Percentiles rank a stretch among this genome's conserved stretches.
Conservation (phyloP, 2,888 invertebrate genomes). For the Halictus quadricinctus region DNA sequence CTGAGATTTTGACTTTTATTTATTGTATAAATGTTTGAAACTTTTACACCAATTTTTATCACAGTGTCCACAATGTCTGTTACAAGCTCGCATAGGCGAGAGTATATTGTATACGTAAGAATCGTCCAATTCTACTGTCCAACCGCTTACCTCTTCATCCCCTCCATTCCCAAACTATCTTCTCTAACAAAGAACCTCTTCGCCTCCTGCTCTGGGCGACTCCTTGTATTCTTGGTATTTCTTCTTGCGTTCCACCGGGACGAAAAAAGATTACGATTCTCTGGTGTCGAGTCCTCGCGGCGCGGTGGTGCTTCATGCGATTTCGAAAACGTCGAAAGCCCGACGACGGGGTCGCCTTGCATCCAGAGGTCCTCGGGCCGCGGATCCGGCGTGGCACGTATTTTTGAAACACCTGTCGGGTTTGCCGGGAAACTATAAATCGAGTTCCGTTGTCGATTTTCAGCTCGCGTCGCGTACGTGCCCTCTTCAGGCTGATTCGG, state of each 20-base stretch:
- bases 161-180: neutral
- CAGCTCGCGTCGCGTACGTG: slow-evolving; percentile 25
- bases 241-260: neutral
- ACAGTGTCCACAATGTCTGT: too few species aligned
- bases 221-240: too few species aligned
- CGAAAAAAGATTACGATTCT: slow-evolving; percentile 31
- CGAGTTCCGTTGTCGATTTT: slow-evolving; percentile 64
- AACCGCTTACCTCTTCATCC: neutral
- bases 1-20: too few species aligned
- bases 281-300: slow-evolving; percentile 9
- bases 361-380: neutral
- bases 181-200: neutral
- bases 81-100: too few species aligned
- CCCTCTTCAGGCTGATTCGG: slow-evolving; percentile 6
- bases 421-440: slow-evolving; percentile 51
- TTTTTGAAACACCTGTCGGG: slow-evolving; percentile 59
- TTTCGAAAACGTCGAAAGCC: slow-evolving; percentile 36
- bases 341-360: neutral
- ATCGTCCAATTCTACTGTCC: neutral
- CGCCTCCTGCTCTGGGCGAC: neutral
- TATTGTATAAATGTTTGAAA: too few species aligned
- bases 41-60: too few species aligned
- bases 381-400: slow-evolving; percentile 40
- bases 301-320: slow-evolving; percentile 17
- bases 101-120: too few species aligned